Percentiles rank a stretch among this genome's conserved stretches.
phyloP scores from a whole-genome alignment of 2,113 vertebrate genomes.

The Charina bottae region DNA sequence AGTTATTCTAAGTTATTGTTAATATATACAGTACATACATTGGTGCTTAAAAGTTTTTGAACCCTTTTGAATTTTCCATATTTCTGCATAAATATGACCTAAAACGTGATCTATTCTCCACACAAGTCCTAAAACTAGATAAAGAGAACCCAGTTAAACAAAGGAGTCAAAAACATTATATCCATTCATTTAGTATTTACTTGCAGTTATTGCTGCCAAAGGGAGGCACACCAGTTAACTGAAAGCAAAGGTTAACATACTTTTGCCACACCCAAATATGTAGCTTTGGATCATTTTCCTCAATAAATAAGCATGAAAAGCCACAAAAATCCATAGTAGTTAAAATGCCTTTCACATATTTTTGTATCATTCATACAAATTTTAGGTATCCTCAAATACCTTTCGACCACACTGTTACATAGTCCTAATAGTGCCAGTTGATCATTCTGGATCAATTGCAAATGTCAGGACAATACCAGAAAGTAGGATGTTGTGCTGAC shows the following conservation, averaged over 20 bases:
- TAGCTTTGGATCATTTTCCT: not conserved
- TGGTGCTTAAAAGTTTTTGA: not conserved
- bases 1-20: not conserved
- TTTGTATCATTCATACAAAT: not conserved
- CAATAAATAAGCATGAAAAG: not conserved
- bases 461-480: not conserved
- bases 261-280: not conserved
- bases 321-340: not conserved
- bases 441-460: not conserved
- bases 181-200: not conserved
- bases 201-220: not conserved
- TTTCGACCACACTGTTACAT: not conserved
- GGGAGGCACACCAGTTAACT: not conserved
- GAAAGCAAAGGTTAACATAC: not conserved
- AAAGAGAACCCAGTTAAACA: not conserved
- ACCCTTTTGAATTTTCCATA: not conserved
- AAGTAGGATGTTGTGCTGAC: not conserved
- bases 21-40: not conserved
- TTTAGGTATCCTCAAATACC: not conserved
- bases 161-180: not conserved
- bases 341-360: not conserved
- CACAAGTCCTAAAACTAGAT: not conserved
- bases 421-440: not conserved
- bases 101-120: not conserved
- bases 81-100: not conserved